Conservation (phyloP, 1,140 invertebrate genomes). For the Drosophila sechellia region DNA sequence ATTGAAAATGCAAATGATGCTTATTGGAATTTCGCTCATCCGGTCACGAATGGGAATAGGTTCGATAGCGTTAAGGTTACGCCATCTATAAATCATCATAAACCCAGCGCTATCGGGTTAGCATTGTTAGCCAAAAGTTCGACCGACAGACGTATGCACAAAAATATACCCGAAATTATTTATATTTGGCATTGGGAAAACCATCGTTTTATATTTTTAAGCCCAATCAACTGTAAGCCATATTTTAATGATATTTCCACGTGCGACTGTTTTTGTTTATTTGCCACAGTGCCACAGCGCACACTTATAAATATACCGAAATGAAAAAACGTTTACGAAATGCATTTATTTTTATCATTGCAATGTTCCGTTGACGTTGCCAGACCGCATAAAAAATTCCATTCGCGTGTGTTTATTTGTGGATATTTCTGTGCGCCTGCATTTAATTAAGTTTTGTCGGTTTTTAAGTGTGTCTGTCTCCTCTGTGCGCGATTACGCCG, state of each 20-base stretch:
- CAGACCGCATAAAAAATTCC: slow-evolving; percentile 26
- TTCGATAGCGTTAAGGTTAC: slow-evolving; percentile 7
- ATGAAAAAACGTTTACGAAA: slow-evolving; percentile 48
- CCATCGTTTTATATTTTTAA: slow-evolving; percentile 19
- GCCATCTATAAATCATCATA: slow-evolving; percentile 29
- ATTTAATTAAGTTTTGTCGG: slow-evolving; percentile 78
- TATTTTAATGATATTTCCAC: slow-evolving; percentile 44
- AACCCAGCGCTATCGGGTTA: background rate
- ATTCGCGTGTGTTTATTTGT: slow-evolving; percentile 48
- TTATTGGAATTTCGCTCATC: slow-evolving; percentile 26
- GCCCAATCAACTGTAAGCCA: slow-evolving; percentile 50
- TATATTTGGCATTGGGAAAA: slow-evolving; percentile 37
- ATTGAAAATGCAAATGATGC: slow-evolving; percentile 46
- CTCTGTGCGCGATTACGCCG: slow-evolving; percentile 47
- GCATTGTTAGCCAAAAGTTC: slow-evolving; percentile 5
- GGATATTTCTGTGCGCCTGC: slow-evolving; percentile 37
- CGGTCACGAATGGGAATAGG: slow-evolving; percentile 2
- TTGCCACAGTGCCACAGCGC: background rate
- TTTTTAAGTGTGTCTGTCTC: slow-evolving; percentile 44
- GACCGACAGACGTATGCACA: slow-evolving; percentile 14
- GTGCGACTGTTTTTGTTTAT: slow-evolving; percentile 8
- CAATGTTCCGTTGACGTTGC: slow-evolving; percentile 8
- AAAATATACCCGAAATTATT: slow-evolving; percentile 27
- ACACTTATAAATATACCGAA: slow-evolving; percentile 23
- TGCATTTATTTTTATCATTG: slow-evolving; percentile 46